Percentiles rank a stretch among this genome's conserved stretches.
These are phyloP conservation scores for Drosophila quasianomalipes DNA, from an alignment of 2,888 invertebrate species.

Conservation along the genomic window DNA sequence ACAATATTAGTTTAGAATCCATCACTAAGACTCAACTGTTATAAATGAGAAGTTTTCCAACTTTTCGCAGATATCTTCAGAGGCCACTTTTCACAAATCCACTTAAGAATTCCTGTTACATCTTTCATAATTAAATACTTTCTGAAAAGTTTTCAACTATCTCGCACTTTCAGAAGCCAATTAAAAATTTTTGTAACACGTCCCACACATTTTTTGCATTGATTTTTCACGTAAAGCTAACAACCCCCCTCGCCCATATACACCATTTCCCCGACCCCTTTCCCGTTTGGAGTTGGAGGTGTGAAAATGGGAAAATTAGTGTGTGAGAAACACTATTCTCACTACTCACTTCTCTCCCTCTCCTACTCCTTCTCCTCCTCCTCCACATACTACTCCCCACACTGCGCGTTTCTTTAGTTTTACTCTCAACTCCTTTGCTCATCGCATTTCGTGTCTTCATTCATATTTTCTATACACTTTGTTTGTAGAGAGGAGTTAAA, in stretches of 20 bases:
- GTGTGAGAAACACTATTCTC: slow-evolving; percentile 47
- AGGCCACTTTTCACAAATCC: neutral
- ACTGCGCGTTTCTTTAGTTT: slow-evolving; percentile 16
- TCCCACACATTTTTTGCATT: slow-evolving; percentile 54
- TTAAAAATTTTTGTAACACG: slow-evolving; percentile 46
- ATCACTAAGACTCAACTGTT: neutral
- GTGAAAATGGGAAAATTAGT: slow-evolving; percentile 44
- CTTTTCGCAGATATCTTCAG: neutral
- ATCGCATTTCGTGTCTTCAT: slow-evolving; percentile 64
- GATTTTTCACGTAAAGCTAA: slow-evolving; percentile 62
- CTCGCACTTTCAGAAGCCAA: slow-evolving; percentile 36
- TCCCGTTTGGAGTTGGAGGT: slow-evolving; percentile 26
- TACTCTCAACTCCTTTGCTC: slow-evolving; percentile 52
- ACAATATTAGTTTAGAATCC: neutral
- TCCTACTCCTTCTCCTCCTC: neutral
- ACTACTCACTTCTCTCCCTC: slow-evolving; percentile 16
- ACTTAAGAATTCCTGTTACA: slow-evolving; percentile 1
- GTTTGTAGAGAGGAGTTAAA: slow-evolving; percentile 68
- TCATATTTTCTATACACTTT: slow-evolving; percentile 81
- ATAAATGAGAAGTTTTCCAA: neutral
- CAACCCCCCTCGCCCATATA: neutral
- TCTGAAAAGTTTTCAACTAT: slow-evolving; percentile 1
- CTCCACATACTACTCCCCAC: too few species aligned
- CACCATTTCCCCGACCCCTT: neutral
- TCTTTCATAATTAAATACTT: slow-evolving; percentile 3